Base-by-base conservation (phyloP, 2,888 invertebrate species). In the Noctua fimbriata region DNA sequence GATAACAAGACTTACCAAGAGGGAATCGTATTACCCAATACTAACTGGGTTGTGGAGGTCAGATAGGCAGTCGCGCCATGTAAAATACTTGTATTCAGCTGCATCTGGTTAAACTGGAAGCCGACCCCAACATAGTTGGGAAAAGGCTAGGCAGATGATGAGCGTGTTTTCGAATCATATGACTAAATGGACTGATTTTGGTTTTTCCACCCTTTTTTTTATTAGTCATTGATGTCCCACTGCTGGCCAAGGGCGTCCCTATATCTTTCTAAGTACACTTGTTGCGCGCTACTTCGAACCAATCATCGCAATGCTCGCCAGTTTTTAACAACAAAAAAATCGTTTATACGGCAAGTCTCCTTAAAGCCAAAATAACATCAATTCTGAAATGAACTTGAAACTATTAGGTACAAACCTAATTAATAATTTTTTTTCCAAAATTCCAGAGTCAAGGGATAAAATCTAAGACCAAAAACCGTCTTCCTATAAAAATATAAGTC, bases 401-500 rank as follows among this genome's bases (percentile, higher is more conserved):
- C 14, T 14, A 10, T 55, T 55, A 24, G 6, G 55, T 55, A 7
- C 60, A 65, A 65, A 36, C 16, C 21, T 18, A 18, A 12, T 2
- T 14, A 28, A 28, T 1, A 7, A 12, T 0, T 36, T 65, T 36
- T 65, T 65, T 65, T 65, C 36, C 36, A 12, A 16, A 36, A 36
- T 24, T 24, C 14, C 1, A 28, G 18, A 10, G 1, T 16, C 9
- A 44, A n/a, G 36, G 55, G 12, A 18, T 24, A 47, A 47, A n/a
- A 65, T 28, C 36, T 21, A 28, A 24, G 32, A 9, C 41, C n/a
- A 66, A 65, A 55, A 70, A 3, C 0, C 32, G 41, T 58, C 10
- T 24, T 58, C 28, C 0, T 44, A 18, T n/a, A 79, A 73, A 79
- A 41, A 90, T 90, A 88, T 91, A 89, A 91, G 92, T 92, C 91